Base-by-base conservation (phyloP, 37 sponge, comb jelly and placozoan species). In the Spongia lamella region DNA sequence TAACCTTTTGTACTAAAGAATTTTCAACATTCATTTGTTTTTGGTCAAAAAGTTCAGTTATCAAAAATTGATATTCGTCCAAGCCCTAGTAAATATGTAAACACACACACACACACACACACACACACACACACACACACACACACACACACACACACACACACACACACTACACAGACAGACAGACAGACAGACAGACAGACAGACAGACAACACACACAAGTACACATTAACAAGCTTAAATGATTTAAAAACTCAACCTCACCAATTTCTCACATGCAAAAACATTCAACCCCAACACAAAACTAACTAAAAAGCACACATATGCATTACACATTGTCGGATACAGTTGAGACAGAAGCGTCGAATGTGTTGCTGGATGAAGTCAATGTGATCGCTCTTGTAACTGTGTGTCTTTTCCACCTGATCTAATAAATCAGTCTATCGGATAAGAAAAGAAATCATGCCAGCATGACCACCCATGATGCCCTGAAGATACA, bases 281-380 rank as follows among this genome's bases (percentile, higher is more conserved):
- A 61, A n/a, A 61, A n/a, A 61, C 63, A 61, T 26, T 14, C 63
- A 61, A n/a, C 16, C 20, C 16, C 63, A 61, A 13, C 16, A n/a
- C 16, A n/a, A 61, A n/a, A 61, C 63, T 24, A n/a, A 61, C 63
- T 19, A 22, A 7, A 11, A 29, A 27, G 60, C 5, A 29, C 26
- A 58, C 30, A 14, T 27, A n/a, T 31, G 58, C 16, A 56, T 59
- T 74, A 30, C 38, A 13, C 26, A 13, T 32, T 9, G 59, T 31
- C 62, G 78, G 84, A 86, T 93, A 96, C 96, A 92, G 60, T 85
- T 83, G 50, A 98, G 78, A 52, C 96, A 98, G 88, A 98, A 95
- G 50, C 81, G 89, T 21, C 99, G 66, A 17, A 98, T 76, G 62
- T 94, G 85, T 65, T 90, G 96, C 60, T 98, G 99, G 61, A 98